A percentile compares a stretch with the other conserved stretches of the same genome.
Conservation (phyloP, 1,140 invertebrate species). For the Aradophagus sp. region DNA sequence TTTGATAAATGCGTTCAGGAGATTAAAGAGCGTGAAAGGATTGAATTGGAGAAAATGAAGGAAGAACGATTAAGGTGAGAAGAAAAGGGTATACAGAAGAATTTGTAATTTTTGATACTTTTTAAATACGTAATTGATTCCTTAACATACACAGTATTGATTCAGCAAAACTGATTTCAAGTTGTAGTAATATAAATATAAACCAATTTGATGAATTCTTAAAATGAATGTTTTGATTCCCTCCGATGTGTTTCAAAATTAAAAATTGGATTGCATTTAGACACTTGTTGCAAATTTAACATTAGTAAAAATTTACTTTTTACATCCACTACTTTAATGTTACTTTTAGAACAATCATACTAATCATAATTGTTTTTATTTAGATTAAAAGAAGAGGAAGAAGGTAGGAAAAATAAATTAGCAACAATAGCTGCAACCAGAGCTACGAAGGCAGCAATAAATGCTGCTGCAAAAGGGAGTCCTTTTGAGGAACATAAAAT, state of each 20-base stretch:
- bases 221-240: no score
- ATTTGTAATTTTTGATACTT: no score
- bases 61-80: slow-evolving; percentile 69
- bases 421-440: slow-evolving; percentile 53
- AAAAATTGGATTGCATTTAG: slow-evolving; percentile 1
- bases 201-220: not conserved
- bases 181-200: no score
- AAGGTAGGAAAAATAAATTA: slow-evolving; percentile 65
- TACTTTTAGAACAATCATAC: no score
- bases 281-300: slow-evolving; percentile 6
- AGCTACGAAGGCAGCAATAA: slow-evolving; percentile 55
- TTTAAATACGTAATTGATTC: no score
- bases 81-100: not conserved
- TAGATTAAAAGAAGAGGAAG: slow-evolving; percentile 67
- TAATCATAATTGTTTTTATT: no score
- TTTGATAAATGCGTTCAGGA: slow-evolving; percentile 80
- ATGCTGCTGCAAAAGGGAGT: slow-evolving; percentile 28
- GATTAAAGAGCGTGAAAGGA: slow-evolving; percentile 66
- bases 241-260: not conserved
- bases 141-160: no score
- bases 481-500: slow-evolving; percentile 42
- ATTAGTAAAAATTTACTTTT: slow-evolving; percentile 55
- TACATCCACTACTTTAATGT: no score
- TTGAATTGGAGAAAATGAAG: slow-evolving; percentile 63
- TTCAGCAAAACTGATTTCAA: no score